Base-by-base conservation (phyloP, 2,888 invertebrate species). In the Idaea biselata region DNA sequence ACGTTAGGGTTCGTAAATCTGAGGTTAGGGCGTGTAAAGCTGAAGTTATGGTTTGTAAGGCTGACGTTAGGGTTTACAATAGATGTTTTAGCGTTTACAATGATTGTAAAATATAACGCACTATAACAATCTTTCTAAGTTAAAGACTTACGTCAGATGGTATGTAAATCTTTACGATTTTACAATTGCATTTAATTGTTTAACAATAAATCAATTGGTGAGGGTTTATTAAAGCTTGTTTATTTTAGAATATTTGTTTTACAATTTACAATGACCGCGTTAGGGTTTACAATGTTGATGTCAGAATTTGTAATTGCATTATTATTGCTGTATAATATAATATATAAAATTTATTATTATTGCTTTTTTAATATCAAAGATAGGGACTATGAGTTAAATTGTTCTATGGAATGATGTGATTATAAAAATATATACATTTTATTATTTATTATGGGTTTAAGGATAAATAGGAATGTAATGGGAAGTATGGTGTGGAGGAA, bases 331-430 rank as follows among this genome's bases (percentile, higher is more conserved):
- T n/a, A n/a, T n/a, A n/a, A n/a, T n/a, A n/a, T n/a, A n/a, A 44
- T 44, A 44, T 25, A 33, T 17, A 17, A 44, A 14, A 44, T 53
- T 62, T 16, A 4, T 59, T 18, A 62, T 59, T 62, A 59, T 59
- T 62, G 44, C 55, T 53, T 59, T 59, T 60, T 58, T 56, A 53
- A 63, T 60, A 60, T 59, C 55, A 58, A 32, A 56, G 44, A 18
- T 60, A 31, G 60, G 65, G 63, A 67, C 62, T 60, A 58, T 60
- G 7, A 6, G 54, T 62, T 58, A 57, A 58, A 62, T 64, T 44
- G 60, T 55, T 59, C 59, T 25, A 60, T 69, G 64, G 64, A 70
- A 68, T 67, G 68, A 58, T 67, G 58, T 53, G 65, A 65, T 65
- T 61, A 60, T 58, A 62, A 64, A 56, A 61, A 62, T 64, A 58